Base-by-base conservation (phyloP, 2,797 vertebrate species). In the Sparidentex hasta region DNA sequence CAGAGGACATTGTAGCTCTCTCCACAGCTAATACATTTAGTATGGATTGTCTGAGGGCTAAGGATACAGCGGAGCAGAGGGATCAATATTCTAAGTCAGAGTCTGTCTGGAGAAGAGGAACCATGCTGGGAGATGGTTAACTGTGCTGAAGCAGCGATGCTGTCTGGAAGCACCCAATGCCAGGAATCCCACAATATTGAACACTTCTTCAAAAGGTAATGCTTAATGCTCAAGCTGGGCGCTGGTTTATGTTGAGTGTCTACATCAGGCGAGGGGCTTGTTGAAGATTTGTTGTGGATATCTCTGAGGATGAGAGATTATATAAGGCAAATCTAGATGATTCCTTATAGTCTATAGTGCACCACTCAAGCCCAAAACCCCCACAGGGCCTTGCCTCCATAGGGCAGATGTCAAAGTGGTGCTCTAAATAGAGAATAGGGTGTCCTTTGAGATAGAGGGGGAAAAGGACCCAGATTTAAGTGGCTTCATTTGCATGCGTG, bases 1-100 rank as follows among this genome's bases (percentile, higher is more conserved):
- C 91, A 93, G 92, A 94, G 93, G 93, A 93, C 94, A 94, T 92
- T 93, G 94, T 93, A 94, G 93, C 92, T 93, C 92, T 93, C 90
- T 91, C 94, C 91, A 84, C 92, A 90, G 85, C 90, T 94, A 94
- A 94, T 93, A 93, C 91, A 90, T 92, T 94, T 94, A 94, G 92
- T 92, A 94, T 94, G 92, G 94, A 94, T 94, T 87, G 93, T 93
- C 92, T 94, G 91, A 89, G 84, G 92, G 90, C 86, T 89, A 93
- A 90, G 92, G 91, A 91, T 94, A 92, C 91, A 89, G 92, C 90
- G 71, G 71, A 74, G 84, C 61, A 44, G 81, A 52, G 79, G 55
- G 92, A 94, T 94, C 94, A 83, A 94, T 94, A 94, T 89, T 89
- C 87, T 87, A 90, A 94, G 90, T 89, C 90, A 71, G 88, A 91